Base-by-base conservation (phyloP, 2,113 vertebrate species). In the Petrocephalus zakoni region DNA sequence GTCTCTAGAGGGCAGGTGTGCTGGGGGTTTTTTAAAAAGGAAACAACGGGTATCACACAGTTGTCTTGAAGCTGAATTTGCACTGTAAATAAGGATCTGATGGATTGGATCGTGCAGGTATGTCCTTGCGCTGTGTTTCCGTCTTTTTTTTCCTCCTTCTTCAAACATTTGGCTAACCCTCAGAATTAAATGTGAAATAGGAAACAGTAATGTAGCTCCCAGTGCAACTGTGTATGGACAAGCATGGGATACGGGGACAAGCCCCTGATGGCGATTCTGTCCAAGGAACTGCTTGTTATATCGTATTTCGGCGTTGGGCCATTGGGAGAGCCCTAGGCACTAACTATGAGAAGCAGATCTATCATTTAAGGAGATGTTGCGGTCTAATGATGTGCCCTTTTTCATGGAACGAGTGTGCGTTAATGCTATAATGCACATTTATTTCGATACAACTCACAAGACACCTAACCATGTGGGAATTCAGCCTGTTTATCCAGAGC, bases 1-100 rank as follows among this genome's bases (percentile, higher is more conserved):
- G 93, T 94, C 95, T 96, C 95, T 94, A 92, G 94, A 94, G 95
- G 95, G 92, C 94, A 93, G 47, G 91, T 93, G 91, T 94, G 92
- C 94, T 89, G 89, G 93, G 93, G 92, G 90, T 93, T 94, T 93
- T 91, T 90, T 52, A 92, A 93, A 94, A 91, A 94, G 93, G 93
- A 88, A 82, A 82, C 64, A 85, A 83, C 25, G 15, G 42, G 85
- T 87, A 95, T 95, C 94, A 93, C 94, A 93, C 92, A 93, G 93
- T 94, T 95, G 92, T 94, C 94, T 94, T 92, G 91, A 93, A 90
- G 91, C 88, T 89, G 78, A 51, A 51, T 85, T 89, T 87, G 56
- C 91, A 92, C 91, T 92, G 90, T 92, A 93, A 93, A 89, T 75
- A 85, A 90, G 42, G 21, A 86, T 64, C 88, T 90, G 90, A 92